Percentiles rank a stretch among this genome's conserved stretches.
Evolutionary conservation across 2,888 invertebrate species (phyloP).

Genomic region (Brassicogethes aeneus): DNA sequence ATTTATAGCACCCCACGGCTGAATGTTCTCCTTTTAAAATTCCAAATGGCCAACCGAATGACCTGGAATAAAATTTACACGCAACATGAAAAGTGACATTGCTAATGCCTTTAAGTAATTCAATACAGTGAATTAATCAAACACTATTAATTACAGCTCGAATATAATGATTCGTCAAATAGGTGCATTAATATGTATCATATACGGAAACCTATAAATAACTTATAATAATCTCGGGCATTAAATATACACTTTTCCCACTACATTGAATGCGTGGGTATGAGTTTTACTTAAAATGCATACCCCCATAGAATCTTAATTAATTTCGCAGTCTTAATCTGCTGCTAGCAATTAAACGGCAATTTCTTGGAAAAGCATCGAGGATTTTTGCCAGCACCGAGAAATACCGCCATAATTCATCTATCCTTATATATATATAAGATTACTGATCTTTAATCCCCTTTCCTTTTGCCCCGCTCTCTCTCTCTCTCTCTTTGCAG

Average conservation of each 20-base stretch:
- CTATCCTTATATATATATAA: slow-evolving; percentile 57
- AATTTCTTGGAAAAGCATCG: slow-evolving; percentile 42
- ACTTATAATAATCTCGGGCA: too few species aligned
- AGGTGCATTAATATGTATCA: too few species aligned
- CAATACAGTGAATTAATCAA: too few species aligned
- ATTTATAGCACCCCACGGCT: not conserved
- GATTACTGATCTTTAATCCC: slow-evolving; percentile 72
- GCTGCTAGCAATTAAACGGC: slow-evolving; percentile 41
- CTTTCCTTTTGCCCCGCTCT: slow-evolving; percentile 49
- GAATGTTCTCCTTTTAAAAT: not conserved
- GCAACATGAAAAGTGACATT: too few species aligned
- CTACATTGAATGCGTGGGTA: too few species aligned
- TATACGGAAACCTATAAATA: too few species aligned
- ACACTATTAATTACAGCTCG: too few species aligned
- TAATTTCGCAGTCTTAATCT: slow-evolving; percentile 42
- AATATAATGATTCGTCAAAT: too few species aligned
- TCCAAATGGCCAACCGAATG: too few species aligned
- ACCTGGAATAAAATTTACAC: too few species aligned
- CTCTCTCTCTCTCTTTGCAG: slow-evolving; percentile 19
- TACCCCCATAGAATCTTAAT: slow-evolving; percentile 43
- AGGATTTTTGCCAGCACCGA: slow-evolving; percentile 41
- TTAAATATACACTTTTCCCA: too few species aligned
- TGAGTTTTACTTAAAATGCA: slow-evolving; percentile 39
- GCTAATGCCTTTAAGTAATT: too few species aligned
- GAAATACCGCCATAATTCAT: slow-evolving; percentile 57